These are phyloP conservation scores for Dicentrarchus labrax DNA, from an alignment of 2,113 vertebrate species.

Conservation along the genomic window DNA sequence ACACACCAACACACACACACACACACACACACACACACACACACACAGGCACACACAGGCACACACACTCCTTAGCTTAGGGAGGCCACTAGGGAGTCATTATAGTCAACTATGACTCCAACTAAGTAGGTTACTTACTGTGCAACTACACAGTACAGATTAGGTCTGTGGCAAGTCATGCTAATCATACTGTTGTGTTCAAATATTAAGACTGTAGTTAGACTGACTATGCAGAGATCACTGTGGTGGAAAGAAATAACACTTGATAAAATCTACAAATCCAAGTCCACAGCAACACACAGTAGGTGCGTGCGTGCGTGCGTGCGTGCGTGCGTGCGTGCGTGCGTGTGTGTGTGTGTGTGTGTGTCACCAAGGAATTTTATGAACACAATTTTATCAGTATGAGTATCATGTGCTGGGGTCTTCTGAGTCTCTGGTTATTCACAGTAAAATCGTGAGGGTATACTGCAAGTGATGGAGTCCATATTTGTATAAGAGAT, in stretches of 20 bases:
- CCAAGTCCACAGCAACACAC: not conserved
- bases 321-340: not conserved
- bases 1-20: not conserved
- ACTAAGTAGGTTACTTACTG: conserved; percentile 63
- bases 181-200: conserved; percentile 50
- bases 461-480: not conserved
- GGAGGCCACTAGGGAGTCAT: conserved; percentile 39
- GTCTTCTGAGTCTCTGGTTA: not conserved
- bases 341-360: not conserved
- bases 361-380: not conserved
- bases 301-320: not conserved
- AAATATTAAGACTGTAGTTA: conserved; percentile 44
- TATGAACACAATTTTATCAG: not conserved
- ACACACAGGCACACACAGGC: not conserved
- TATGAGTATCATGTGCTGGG: not conserved
- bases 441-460: not conserved
- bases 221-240: conserved; percentile 8
- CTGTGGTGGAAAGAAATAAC: conserved; percentile 13
- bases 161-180: conserved; percentile 44
- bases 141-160: conserved; percentile 55
- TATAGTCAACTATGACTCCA: conserved; percentile 57
- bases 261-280: conserved; percentile 39
- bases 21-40: not conserved
- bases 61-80: conserved; percentile 4
- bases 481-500: not conserved